Evolutionary conservation across 2,113 vertebrate genomes (phyloP).

Genomic region (Tachuris rubrigastra): DNA sequence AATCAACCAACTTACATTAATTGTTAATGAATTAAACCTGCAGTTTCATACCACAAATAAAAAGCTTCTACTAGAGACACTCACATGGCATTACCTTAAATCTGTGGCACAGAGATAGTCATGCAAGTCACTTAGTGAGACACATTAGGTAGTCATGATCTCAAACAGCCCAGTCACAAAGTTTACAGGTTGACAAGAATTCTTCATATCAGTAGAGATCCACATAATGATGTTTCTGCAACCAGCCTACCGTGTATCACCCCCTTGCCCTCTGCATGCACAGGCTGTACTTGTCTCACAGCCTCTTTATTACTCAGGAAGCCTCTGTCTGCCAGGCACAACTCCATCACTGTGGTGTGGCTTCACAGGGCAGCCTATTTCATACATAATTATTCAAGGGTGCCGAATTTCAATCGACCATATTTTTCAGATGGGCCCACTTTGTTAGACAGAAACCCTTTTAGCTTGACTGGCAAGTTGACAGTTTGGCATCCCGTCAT

Average conservation of each 20-base stretch:
- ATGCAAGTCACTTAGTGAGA: not conserved
- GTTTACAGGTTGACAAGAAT: not conserved
- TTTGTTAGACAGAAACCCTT: not conserved
- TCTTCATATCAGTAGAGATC: not conserved
- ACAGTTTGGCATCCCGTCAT: not conserved
- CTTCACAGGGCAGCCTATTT: not conserved
- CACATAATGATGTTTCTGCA: fast-evolving
- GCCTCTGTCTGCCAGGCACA: not conserved
- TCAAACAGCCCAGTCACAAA: no score
- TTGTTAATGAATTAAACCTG: not conserved
- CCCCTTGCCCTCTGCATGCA: fast-evolving
- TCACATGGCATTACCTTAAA: not conserved
- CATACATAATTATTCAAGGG: not conserved
- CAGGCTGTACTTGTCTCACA: not conserved
- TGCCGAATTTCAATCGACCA: not conserved
- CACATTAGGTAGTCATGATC: not conserved
- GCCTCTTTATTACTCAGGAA: not conserved
- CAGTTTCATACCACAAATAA: not conserved
- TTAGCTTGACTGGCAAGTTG: not conserved
- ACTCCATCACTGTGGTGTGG: not conserved
- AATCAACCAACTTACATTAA: not conserved
- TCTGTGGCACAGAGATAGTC: fast-evolving
- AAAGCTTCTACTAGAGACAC: not conserved
- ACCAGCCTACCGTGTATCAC: not conserved
- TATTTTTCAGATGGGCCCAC: not conserved